Evolutionary conservation across 2,797 vertebrate species (phyloP).

Genomic region (Tiaroga cobitis): DNA sequence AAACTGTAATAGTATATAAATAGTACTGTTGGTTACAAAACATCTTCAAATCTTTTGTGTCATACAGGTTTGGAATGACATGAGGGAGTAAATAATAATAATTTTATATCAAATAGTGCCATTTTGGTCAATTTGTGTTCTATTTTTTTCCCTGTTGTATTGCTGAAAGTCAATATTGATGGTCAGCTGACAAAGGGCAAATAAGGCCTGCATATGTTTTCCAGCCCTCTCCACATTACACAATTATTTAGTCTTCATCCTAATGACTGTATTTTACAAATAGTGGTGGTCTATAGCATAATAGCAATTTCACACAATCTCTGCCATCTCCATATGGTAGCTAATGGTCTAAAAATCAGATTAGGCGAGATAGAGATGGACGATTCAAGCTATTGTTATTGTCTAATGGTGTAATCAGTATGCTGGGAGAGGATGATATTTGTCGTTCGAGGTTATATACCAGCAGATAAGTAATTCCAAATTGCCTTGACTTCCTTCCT

Average conservation of each 20-base stretch:
- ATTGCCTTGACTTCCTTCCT: conserved; percentile 17
- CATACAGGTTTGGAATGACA: not conserved
- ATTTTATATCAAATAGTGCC: not conserved
- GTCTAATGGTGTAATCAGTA: conserved; percentile 47
- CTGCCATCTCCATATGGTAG: conserved; percentile 40
- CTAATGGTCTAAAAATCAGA: conserved; percentile 53
- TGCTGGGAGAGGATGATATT: conserved; percentile 22
- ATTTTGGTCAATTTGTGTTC: not conserved
- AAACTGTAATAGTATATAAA: not conserved
- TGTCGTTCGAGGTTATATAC: conserved; percentile 15
- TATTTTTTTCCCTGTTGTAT: not conserved
- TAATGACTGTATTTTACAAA: conserved; percentile 31
- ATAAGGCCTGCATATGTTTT: conserved; percentile 13
- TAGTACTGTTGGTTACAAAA: not conserved
- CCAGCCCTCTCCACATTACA: conserved; percentile 1
- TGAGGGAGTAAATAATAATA: not conserved
- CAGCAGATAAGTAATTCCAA: conserved; percentile 9
- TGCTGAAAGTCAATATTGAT: conserved; percentile 15
- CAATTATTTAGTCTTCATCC: conserved; percentile 26
- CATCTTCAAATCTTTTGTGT: not conserved
- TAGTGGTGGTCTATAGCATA: conserved; percentile 27
- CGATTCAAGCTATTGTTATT: conserved; percentile 40
- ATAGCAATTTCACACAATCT: conserved; percentile 41
- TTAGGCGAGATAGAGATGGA: conserved; percentile 42
- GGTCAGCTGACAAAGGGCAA: not conserved